A percentile compares a stretch with the other conserved stretches of the same genome.
Evolutionary conservation across 2,888 invertebrate species (phyloP).

Genomic region (Drosophila tanythrix): DNA sequence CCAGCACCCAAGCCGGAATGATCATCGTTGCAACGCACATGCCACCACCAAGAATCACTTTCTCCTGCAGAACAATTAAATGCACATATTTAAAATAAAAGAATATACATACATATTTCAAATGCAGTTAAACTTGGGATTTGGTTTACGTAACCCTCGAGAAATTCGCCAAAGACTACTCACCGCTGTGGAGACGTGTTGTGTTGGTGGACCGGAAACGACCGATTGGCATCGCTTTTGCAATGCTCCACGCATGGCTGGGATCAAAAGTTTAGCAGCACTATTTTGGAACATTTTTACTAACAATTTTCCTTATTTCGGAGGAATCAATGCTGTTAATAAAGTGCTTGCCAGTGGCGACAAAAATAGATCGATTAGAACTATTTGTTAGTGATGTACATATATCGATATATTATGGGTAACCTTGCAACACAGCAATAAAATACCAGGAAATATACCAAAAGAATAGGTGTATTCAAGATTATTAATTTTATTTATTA

Average conservation of each 20-base stretch:
- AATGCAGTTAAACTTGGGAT: background rate
- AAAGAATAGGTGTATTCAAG: background rate
- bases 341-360: constrained; percentile 19
- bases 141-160: constrained; percentile 77
- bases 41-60: constrained; percentile 81
- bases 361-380: constrained; percentile 24
- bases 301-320: constrained; percentile 17
- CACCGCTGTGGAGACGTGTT: constrained; percentile 82
- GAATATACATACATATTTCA: background rate
- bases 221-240: constrained; percentile 83
- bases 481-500: constrained; percentile 1
- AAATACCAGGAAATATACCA: constrained; percentile 8
- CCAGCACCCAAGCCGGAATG: constrained; percentile 82
- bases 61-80: constrained; percentile 75
- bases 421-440: background rate
- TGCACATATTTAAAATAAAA: background rate
- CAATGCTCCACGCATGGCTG: constrained; percentile 79
- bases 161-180: constrained; percentile 59
- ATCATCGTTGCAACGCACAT: constrained; percentile 78
- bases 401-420: constrained; percentile 15
- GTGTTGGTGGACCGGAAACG: constrained; percentile 82
- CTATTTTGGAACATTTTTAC: constrained; percentile 81
- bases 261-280: constrained; percentile 81
- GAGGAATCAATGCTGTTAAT: constrained; percentile 40
- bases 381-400: background rate